These are phyloP conservation scores for Machimus atricapillus DNA, from an alignment of 2,888 invertebrate species.

Conservation along the genomic window DNA sequence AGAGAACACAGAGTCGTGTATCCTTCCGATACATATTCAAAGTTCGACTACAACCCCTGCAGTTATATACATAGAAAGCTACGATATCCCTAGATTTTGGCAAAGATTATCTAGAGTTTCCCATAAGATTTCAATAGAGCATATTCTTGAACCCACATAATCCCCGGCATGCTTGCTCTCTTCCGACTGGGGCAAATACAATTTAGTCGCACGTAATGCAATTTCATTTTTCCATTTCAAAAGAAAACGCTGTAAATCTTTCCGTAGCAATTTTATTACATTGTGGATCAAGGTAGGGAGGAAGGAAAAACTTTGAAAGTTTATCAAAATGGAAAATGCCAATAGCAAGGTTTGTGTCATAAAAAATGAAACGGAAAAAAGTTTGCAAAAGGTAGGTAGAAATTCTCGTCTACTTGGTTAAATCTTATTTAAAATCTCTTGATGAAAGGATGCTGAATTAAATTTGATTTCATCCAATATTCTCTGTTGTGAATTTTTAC, in stretches of 20 bases:
- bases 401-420: not conserved
- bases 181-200: not conserved
- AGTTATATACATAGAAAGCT: not conserved
- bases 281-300: not conserved
- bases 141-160: not conserved
- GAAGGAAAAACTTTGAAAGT: not conserved
- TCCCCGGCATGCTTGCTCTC: not conserved
- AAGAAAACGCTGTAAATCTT: constrained; percentile 1
- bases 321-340: not conserved
- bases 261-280: not conserved
- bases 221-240: constrained; percentile 15
- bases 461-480: not conserved
- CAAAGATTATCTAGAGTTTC: not conserved
- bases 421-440: not conserved
- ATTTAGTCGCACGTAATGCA: constrained; percentile 1
- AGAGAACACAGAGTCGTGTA: not conserved
- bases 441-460: not conserved
- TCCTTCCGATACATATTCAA: not conserved
- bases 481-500: not conserved
- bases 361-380: not conserved
- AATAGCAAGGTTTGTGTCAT: not conserved
- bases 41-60: not conserved
- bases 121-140: not conserved
- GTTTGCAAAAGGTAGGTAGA: not conserved
- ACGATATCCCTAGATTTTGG: not conserved